These are phyloP conservation scores for Choreutis nemorana DNA, from an alignment of 2,888 invertebrate species.

Conservation along the genomic window DNA sequence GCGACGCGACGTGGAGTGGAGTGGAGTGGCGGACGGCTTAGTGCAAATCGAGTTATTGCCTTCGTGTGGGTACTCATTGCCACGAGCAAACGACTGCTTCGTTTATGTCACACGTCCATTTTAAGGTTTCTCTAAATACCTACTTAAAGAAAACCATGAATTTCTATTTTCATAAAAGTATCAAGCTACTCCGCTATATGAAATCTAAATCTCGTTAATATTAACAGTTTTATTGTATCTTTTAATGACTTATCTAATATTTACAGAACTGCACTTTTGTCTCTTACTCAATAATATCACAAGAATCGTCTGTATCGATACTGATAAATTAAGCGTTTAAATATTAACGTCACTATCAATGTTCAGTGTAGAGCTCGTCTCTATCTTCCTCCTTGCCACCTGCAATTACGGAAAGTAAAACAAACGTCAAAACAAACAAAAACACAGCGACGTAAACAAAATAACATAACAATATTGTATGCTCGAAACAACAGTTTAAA, in stretches of 20 bases:
- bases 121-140: too few relatives aligned
- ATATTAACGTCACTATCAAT: constrained; percentile 38
- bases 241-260: constrained; percentile 46
- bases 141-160: too few relatives aligned
- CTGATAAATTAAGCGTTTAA: constrained; percentile 14
- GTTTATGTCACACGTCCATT: too few relatives aligned
- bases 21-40: too few relatives aligned
- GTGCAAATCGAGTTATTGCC: too few relatives aligned
- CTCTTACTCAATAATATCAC: constrained; percentile 61
- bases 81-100: too few relatives aligned
- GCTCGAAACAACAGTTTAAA: background rate
- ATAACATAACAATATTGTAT: constrained; percentile 8
- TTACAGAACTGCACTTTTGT: constrained; percentile 45
- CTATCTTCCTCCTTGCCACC: constrained; percentile 58
- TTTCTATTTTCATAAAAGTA: too few relatives aligned
- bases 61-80: too few relatives aligned
- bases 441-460: constrained; percentile 12
- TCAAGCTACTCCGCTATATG: too few relatives aligned
- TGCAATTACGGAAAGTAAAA: constrained; percentile 53
- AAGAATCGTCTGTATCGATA: constrained; percentile 58
- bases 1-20: background rate
- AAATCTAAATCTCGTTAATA: too few relatives aligned
- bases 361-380: constrained; percentile 52
- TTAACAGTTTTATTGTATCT: too few relatives aligned
- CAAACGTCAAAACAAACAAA: constrained; percentile 31